Conservation (phyloP, 2,797 vertebrate species). For the Propithecus deckenii region DNA sequence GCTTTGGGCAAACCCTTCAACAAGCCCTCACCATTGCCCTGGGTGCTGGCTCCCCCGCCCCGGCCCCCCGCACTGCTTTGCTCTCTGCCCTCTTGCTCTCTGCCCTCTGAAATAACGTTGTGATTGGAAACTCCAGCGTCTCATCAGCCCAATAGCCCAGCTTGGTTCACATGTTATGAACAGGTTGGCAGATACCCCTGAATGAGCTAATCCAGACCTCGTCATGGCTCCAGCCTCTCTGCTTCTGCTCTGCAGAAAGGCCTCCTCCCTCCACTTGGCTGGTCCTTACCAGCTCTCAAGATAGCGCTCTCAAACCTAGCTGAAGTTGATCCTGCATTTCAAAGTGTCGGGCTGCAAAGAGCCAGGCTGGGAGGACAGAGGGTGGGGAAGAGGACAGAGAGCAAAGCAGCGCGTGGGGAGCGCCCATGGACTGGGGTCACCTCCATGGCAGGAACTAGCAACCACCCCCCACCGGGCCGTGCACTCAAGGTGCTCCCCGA, state of each 20-base stretch:
- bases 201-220: not conserved
- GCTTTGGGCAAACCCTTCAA: not conserved
- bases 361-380: not conserved
- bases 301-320: constrained; percentile 11
- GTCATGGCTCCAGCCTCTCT: not conserved
- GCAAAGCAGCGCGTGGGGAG: too few species aligned
- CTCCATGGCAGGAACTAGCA: not conserved
- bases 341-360: constrained; percentile 33
- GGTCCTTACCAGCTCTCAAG: not conserved
- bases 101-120: too few species aligned
- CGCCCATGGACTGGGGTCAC: not conserved
- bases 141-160: not conserved
- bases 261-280: not conserved
- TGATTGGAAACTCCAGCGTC: not conserved
- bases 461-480: fast-evolving
- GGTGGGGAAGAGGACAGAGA: not conserved
- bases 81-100: not conserved
- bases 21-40: not conserved
- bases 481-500: too few species aligned
- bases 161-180: not conserved
- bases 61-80: fast-evolving
- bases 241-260: not conserved
- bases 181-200: not conserved
- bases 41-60: not conserved
- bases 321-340: constrained; percentile 46